Conservation (phyloP, 2,797 vertebrate genomes). For the Pempheris klunzingeri region DNA sequence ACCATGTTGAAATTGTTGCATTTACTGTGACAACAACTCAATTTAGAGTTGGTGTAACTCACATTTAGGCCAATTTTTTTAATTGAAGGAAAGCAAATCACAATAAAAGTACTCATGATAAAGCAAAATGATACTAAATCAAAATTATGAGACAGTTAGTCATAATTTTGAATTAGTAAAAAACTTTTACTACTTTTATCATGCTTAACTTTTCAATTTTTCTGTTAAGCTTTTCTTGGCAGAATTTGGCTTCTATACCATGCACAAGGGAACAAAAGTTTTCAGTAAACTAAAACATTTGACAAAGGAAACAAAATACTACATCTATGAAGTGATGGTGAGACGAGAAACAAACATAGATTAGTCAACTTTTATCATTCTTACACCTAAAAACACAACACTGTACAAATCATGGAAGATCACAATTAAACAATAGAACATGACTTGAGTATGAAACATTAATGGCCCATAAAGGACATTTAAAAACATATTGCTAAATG, state of each 20-base stretch:
- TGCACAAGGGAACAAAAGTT: background rate
- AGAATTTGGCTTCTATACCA: slow-evolving; percentile 18
- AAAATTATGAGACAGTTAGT: background rate
- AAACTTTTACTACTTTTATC: background rate
- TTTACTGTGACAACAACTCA: background rate
- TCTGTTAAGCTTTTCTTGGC: slow-evolving; percentile 6
- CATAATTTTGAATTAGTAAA: background rate
- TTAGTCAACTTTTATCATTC: slow-evolving; percentile 61
- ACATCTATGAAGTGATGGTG: slow-evolving; percentile 39
- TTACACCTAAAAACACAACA: slow-evolving; percentile 65
- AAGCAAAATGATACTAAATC: background rate
- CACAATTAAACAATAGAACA: slow-evolving; percentile 50
- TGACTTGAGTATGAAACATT: slow-evolving; percentile 49
- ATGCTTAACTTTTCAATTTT: background rate
- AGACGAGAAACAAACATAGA: slow-evolving; percentile 57
- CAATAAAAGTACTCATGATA: background rate
- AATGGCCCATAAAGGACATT: slow-evolving; percentile 36
- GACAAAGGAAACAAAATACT: slow-evolving; percentile 6
- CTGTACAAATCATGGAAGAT: slow-evolving; percentile 54
- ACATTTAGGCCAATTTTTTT: background rate
- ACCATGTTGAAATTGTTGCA: slow-evolving; percentile 3
- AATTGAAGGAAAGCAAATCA: background rate
- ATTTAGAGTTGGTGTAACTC: background rate
- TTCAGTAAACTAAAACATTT: slow-evolving; percentile 5
- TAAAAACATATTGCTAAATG: slow-evolving; percentile 36